Percentiles rank a stretch among this genome's conserved stretches.
Evolutionary conservation across 2,888 invertebrate genomes (phyloP).

Genomic region (Plusia festucae): DNA sequence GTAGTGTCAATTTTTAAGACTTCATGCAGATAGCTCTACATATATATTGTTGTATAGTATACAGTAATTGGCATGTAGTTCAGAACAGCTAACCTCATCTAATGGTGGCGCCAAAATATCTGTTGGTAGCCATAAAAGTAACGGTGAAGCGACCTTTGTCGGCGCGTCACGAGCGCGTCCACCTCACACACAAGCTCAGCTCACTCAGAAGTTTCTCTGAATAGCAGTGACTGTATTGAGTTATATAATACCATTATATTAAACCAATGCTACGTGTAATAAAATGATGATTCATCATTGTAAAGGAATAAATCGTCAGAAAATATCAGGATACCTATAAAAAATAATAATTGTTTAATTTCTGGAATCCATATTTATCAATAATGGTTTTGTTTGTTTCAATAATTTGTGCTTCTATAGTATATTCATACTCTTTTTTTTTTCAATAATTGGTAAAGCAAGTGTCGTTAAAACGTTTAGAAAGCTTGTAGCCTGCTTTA

Average conservation of each 20-base stretch:
- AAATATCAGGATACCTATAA: too few species aligned
- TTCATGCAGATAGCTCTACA: neutral
- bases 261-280: too few species aligned
- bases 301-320: neutral
- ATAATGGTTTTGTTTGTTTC: too few species aligned
- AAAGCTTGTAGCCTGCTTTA: too few species aligned
- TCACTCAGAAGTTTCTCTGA: neutral
- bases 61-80: constrained; percentile 4
- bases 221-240: too few species aligned
- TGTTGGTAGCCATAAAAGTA: constrained; percentile 62
- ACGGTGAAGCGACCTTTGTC: constrained; percentile 58
- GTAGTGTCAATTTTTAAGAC: neutral
- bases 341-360: too few species aligned
- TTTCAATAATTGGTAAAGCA: too few species aligned
- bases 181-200: neutral
- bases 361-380: too few species aligned
- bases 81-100: constrained; percentile 21
- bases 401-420: too few species aligned
- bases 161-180: constrained; percentile 39
- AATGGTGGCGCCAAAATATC: constrained; percentile 68
- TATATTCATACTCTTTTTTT: too few species aligned
- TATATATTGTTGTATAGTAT: neutral
- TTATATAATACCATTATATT: neutral
- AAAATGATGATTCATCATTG: neutral
- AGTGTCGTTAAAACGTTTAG: too few species aligned